Conservation (phyloP, 92 coral and sea anemone species). For the Virgularia gustaviana region DNA sequence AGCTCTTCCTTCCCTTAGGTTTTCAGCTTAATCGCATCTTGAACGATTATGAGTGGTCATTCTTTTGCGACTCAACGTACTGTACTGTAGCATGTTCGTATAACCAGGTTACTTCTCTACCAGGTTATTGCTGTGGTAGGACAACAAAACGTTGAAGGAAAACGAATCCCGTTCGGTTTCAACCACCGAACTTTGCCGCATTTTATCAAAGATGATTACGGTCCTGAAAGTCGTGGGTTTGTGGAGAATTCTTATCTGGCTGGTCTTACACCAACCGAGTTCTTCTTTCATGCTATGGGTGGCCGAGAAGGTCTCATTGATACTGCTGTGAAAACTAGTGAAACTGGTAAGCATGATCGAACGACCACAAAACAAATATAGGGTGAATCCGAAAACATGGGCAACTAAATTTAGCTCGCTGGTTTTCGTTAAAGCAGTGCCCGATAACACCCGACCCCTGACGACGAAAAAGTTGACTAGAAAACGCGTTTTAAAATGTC, state of each 20-base stretch:
- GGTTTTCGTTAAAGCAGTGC: background rate
- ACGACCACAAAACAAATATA: no score
- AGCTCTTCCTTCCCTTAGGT: background rate
- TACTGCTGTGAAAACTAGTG: slow-evolving; percentile 99
- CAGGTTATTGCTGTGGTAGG: slow-evolving; percentile 99
- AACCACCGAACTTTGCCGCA: slow-evolving; percentile 98
- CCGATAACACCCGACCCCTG: background rate
- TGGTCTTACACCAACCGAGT: slow-evolving; percentile 99
- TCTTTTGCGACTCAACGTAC: no score
- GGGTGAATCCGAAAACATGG: no score
- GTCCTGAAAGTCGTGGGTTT: slow-evolving; percentile 99
- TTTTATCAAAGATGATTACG: slow-evolving; percentile 97
- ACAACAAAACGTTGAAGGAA: slow-evolving; percentile 99
- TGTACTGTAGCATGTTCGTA: background rate
- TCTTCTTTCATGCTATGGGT: slow-evolving; percentile 99
- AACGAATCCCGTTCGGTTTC: slow-evolving; percentile 99
- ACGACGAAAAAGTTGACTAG: background rate
- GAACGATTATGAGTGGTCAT: background rate
- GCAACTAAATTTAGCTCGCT: background rate
- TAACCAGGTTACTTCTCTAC: background rate
- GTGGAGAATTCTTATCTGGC: slow-evolving; percentile 99
- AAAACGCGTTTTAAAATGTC: background rate
- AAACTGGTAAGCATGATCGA: slow-evolving; percentile 77
- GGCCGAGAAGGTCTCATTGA: slow-evolving; percentile 99
- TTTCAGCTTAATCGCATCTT: background rate